A percentile compares a stretch with the other conserved stretches of the same genome.
phyloP scores from a whole-genome alignment of 2,113 vertebrate species.

The Saccopteryx bilineata region DNA sequence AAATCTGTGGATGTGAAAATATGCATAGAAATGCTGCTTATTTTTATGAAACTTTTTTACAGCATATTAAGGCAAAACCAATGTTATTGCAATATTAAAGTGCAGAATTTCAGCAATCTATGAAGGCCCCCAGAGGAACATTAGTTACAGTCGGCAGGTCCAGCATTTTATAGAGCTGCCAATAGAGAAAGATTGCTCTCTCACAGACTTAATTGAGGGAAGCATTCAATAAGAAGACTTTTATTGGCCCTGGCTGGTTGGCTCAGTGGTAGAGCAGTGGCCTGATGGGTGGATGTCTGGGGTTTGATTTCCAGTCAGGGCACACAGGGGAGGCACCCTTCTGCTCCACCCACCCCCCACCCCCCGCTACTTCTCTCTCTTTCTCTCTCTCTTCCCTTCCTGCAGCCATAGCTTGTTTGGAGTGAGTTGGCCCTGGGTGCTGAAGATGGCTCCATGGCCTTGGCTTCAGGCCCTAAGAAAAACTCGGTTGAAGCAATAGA shows the following conservation, averaged over 20 bases:
- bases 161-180: neutral
- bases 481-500: too few relatives aligned
- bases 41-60: conserved; percentile 72
- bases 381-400: too few relatives aligned
- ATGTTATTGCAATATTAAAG: conserved; percentile 71
- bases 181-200: neutral
- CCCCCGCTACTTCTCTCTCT: too few relatives aligned
- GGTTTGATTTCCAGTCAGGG: too few relatives aligned
- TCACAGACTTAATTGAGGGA: neutral
- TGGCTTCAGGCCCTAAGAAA: too few relatives aligned
- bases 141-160: conserved; percentile 29
- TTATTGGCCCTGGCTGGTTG: neutral
- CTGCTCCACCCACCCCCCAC: too few relatives aligned
- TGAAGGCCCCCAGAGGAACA: conserved; percentile 56
- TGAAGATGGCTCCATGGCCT: too few relatives aligned
- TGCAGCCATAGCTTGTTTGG: too few relatives aligned
- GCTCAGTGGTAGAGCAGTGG: too few relatives aligned
- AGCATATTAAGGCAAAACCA: conserved; percentile 75
- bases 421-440: too few relatives aligned
- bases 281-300: too few relatives aligned
- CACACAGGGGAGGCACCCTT: too few relatives aligned
- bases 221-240: conserved; percentile 23
- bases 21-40: conserved; percentile 68
- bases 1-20: conserved; percentile 72
- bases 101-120: conserved; percentile 56